Evolutionary conservation across 2,797 vertebrate genomes (phyloP).

Genomic region (Helarctos malayanus): DNA sequence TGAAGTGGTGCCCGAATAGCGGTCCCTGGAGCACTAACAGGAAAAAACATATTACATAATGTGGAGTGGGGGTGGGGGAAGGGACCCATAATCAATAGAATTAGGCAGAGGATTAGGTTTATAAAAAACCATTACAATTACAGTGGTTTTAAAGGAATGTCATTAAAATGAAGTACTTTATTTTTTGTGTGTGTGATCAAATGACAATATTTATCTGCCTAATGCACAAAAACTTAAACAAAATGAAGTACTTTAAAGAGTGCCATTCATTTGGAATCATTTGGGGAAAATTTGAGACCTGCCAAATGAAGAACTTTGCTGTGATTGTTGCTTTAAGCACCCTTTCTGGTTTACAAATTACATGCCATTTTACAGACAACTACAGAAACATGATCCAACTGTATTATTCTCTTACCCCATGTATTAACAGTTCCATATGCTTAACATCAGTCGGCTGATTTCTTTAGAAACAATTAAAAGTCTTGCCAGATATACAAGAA

Average conservation of each 20-base stretch:
- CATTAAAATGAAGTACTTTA: conserved; percentile 35
- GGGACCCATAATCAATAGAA: neutral
- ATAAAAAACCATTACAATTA: neutral
- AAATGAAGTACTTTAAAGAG: conserved; percentile 49
- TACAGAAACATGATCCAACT: conserved; percentile 77
- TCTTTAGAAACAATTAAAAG: conserved; percentile 83
- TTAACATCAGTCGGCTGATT: conserved; percentile 66
- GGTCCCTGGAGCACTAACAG: neutral
- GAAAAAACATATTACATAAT: neutral
- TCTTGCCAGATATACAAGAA: conserved; percentile 68
- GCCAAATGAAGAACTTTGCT: conserved; percentile 69
- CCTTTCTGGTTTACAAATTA: conserved; percentile 83
- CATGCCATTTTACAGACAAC: conserved; percentile 79
- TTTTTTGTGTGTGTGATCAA: too few relatives aligned
- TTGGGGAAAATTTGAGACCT: conserved; percentile 40
- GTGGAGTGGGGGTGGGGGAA: too few relatives aligned
- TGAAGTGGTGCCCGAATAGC: neutral
- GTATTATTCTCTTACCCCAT: conserved; percentile 69
- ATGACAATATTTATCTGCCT: too few relatives aligned
- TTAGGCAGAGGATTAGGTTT: neutral
- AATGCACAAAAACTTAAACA: neutral
- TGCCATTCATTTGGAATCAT: conserved; percentile 42
- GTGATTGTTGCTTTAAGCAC: conserved; percentile 74
- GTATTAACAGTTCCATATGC: conserved; percentile 81
- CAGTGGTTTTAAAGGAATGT: conserved; percentile 40